Evolutionary conservation across 2,797 vertebrate species (phyloP), one percentile per base, ranked within the genome.

Genomic region (Botia kubotai): DNA sequence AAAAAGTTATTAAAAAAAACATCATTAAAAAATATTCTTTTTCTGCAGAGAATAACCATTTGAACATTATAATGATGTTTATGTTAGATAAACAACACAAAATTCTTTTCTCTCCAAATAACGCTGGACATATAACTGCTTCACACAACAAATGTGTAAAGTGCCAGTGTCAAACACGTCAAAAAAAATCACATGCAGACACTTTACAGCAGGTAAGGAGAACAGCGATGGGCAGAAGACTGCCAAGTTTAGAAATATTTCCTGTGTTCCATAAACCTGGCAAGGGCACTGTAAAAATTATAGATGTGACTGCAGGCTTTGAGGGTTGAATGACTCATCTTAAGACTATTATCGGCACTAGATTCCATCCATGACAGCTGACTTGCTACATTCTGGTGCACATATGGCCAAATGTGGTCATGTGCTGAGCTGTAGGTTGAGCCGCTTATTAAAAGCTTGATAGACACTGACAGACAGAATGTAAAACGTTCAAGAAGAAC

Each of bases 321-420:
- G 85, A 88, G 91, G 87, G 85, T 87, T 82, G 87, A 92, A 91
- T 91, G 92, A 94, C 91, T 93, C 93, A 93, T 93, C 91, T 90
- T 92, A 90, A 88, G 88, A 91, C 89, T 81, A 92, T 90, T 91
- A 89, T 91, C 91, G 87, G 87, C 86, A 83, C 89, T 85, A 87
- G 91, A 93, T 94, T 93, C 92, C 90, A 93, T 94, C 93, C 92
- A 55, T 86, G 89, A 89, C 92, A 85, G 88, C 87, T 91, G 89
- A 83, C 83, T 83, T 80, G 85, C 4, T 74, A 52, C 78, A 74
- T 83, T 81, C 89, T 90, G 92, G 89, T 87, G 86, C 90, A 91
- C 88, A 89, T 74, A 90, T 82, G 87, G 89, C 87, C 89, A 91
- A 91, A 89, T 86, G 87, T 89, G 90, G 90, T 89, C 86, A 52